Evolutionary conservation across 2,888 invertebrate species (phyloP), one percentile per base, ranked within the genome.

Genomic region (Euclidia mi): DNA sequence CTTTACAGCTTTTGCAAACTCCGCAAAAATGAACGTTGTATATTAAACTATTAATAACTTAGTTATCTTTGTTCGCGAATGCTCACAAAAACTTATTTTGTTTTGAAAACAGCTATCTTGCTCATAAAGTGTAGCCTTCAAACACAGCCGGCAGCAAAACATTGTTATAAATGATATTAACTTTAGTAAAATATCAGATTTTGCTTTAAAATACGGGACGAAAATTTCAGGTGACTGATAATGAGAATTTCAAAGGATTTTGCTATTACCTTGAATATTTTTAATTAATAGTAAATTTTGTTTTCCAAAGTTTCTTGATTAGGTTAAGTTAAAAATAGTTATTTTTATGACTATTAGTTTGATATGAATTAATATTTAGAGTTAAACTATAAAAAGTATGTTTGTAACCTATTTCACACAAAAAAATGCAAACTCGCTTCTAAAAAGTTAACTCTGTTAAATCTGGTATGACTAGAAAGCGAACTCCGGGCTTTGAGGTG

Each of bases 101-200:
- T 65, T 70, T 59, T 70, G 66, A 51, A 49, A 55, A 50, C 65
- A 37, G 28, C 32, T 43, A 44, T 52, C 43, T 68, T 56, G n/a
- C n/a, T n/a, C 69, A 62, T 44, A 68, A 56, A 50, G 49, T 35
- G 38, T 18, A 45, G 45, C 47, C 15, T 55, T 48, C 55, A 45
- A 55, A 61, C 44, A 12, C 68, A 61, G 51, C 35, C 10, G 37
- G 12, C 20, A 32, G 14, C 25, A 3, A 37, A 18, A n/a, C 15
- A 17, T 40, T 50, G 44, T 63, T 50, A 28, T 46, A 52, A 47
- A 49, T 68, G 49, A 47, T 49, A 68, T 68, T 48, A 57, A 69
- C 41, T 63, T 55, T 46, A 45, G 17, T 40, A 20, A 47, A 38
- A 50, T 29, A n/a, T 18, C 3, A 10, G 12, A 18, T 31, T 52